A percentile compares a stretch with the other conserved stretches of the same genome.
Evolutionary conservation across 2,888 invertebrate species (phyloP).

Genomic region (Hermodice carunculata): DNA sequence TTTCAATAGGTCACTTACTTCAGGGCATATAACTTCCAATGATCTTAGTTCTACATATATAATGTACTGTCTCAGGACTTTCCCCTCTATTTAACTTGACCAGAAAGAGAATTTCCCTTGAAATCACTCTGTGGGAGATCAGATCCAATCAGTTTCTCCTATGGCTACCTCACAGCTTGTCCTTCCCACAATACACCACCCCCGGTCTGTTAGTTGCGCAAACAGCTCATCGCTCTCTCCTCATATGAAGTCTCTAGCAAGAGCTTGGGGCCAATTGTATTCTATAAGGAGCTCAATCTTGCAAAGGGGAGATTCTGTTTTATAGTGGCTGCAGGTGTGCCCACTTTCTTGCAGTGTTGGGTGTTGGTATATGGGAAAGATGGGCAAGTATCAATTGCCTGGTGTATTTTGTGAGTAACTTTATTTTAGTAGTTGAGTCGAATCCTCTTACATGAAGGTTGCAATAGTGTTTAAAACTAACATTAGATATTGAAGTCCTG

Average conservation of each 20-base stretch:
- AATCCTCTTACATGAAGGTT: slow-evolving; percentile 31
- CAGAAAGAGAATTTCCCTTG: no score
- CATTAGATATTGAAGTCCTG: no score
- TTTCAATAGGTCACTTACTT: no score
- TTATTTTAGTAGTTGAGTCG: slow-evolving; percentile 14
- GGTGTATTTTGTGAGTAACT: slow-evolving; percentile 35
- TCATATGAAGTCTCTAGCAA: no score
- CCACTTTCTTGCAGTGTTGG: slow-evolving; percentile 34
- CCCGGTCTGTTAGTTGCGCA: slow-evolving; percentile 36
- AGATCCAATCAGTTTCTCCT: no score
- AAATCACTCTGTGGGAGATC: no score
- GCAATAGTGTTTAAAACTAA: slow-evolving; percentile 7
- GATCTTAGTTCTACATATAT: no score
- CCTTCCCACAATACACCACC: slow-evolving; percentile 14
- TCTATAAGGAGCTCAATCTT: slow-evolving; percentile 40
- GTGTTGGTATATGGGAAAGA: slow-evolving; percentile 41
- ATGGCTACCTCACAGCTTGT: no score
- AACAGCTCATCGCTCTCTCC: slow-evolving; percentile 35
- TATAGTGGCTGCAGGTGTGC: slow-evolving; percentile 33
- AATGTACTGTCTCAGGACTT: no score
- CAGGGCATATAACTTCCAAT: no score
- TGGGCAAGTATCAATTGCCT: slow-evolving; percentile 37
- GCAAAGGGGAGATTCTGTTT: slow-evolving; percentile 20
- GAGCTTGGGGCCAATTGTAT: slow-evolving; percentile 42
- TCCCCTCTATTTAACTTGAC: no score